Evolutionary conservation across 1,140 invertebrate species (phyloP), one percentile per base, ranked within the genome.

Genomic region (Bombus affinis): DNA sequence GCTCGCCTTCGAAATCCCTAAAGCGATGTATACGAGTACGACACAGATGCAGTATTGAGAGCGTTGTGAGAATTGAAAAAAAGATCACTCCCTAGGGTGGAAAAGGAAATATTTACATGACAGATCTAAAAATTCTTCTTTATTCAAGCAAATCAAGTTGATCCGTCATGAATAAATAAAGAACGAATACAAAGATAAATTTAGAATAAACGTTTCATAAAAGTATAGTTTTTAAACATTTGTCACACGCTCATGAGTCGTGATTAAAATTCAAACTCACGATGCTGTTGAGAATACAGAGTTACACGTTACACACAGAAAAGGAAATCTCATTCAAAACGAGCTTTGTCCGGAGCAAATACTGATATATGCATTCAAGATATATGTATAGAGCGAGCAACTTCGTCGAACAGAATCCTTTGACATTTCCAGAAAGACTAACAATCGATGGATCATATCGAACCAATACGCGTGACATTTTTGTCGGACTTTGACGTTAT

Each of bases 11-110:
- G 25, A 28, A 22, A 53, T 80, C 66, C 35, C 66, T 9, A 28
- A 70, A 47, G 65, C 53, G 44, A 80, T 37, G 65, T 80, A 70
- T 39, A 80, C 65, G 44, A 15, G 66, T 9, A 70, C 62, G 59
- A 65, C 62, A 65, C 37, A 37, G 32, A 71, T n/a, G 42, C 13
- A 37, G 53, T 37, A 78, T 65, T 12, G 57, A 65, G 59, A 65
- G 25, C 53, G 25, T 25, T n/a, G 6, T n/a, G 53, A 62, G 75
- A 78, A 78, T 78, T 78, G 75, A 65, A 78, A 42, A 78, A 73
- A 73, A 44, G 42, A 53, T 75, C 18, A 8, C 42, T 53, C 42
- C 22, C 44, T 3, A 25, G 73, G 32, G 42, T 10, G 5, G 22
- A 9, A 10, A 25, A 25, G 6, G 28, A 15, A 73, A 73, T n/a